Base-by-base conservation (phyloP, 53 echinoderm and acorn worm species). In the Holothuria leucospilota region DNA sequence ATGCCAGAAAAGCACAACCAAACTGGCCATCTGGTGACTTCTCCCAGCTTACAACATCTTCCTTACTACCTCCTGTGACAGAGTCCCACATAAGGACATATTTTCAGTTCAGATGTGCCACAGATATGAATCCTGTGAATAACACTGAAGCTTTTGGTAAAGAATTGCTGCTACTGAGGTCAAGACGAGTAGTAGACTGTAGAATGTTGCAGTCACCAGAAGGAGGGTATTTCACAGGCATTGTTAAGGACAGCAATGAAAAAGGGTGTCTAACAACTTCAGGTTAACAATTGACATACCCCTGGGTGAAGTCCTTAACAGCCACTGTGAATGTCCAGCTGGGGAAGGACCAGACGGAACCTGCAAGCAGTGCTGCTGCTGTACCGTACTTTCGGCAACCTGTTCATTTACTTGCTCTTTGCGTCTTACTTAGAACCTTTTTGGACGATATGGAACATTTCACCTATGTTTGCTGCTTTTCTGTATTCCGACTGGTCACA, bases 281-380 rank as follows among this genome's bases (percentile, higher is more conserved):
- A 64, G 8, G 28, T 5, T 64, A 23, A 12, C 0, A 14, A 16
- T 64, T 16, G 64, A 28, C 9, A 16, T 9, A 5, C 9, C 49
- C 13, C 23, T 23, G 9, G 64, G 64, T 23, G 64, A 64, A 28
- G 64, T 64, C 8, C 13, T 64, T 0, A 64, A 64, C 28, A 64
- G 63, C 63, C 63, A 63, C 63, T 63, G 63, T 63, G 63, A 11
- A 13, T 63, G 63, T 63, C 63, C 63, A 23, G 63, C 63, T 23
- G 63, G 63, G 12, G 12, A 63, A 63, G 63, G 63, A 23, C 63
- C 63, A 63, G 6, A 63, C 12, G 63, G 12, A 13, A 63, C 63
- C 5, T 63, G 63, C 26, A 63, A 63, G 12, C 63, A 63, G n/a
- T n/a, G n/a, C n/a, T 34, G 34, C 34, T 34, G 34, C 3, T 34